phyloP scores from a whole-genome alignment of 1,140 invertebrate species.

The Venturia canescens region DNA sequence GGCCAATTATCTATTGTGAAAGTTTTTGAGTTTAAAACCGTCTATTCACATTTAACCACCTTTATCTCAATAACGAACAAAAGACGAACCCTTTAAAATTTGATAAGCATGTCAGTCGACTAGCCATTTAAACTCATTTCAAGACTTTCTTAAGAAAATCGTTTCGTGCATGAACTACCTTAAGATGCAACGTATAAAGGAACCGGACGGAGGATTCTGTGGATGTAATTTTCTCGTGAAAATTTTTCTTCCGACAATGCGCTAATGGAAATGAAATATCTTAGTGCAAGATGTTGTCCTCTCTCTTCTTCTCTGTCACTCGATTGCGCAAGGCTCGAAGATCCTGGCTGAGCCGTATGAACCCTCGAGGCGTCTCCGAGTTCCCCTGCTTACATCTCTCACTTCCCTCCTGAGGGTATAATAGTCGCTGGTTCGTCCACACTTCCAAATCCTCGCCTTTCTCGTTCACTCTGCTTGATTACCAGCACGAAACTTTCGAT shows the following conservation, averaged over 20 bases:
- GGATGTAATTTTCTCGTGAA: slow-evolving; percentile 36
- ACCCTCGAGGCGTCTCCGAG: neutral
- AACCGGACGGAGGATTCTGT: too few species aligned
- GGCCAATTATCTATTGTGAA: too few species aligned
- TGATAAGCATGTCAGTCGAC: too few species aligned
- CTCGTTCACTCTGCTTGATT: neutral
- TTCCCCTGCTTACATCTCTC: neutral
- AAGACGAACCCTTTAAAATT: too few species aligned
- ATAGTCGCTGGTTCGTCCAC: neutral
- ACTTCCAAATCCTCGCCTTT: neutral
- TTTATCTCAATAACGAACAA: too few species aligned
- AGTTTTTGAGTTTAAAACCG: too few species aligned
- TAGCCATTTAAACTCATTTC: too few species aligned
- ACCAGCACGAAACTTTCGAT: neutral
- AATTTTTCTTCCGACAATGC: slow-evolving; percentile 55
- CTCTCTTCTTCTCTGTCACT: neutral
- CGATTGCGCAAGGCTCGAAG: neutral
- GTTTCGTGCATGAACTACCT: too few species aligned
- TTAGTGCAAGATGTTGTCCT: slow-evolving; percentile 52
- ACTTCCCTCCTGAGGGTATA: neutral
- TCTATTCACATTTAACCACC: too few species aligned
- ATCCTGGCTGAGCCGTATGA: neutral
- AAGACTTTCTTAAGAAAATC: too few species aligned
- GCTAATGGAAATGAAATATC: slow-evolving; percentile 69
- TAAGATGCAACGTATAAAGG: too few species aligned